These are phyloP conservation scores for Atractosteus spatula DNA, from an alignment of 2,113 vertebrate genomes.

Conservation along the genomic window DNA sequence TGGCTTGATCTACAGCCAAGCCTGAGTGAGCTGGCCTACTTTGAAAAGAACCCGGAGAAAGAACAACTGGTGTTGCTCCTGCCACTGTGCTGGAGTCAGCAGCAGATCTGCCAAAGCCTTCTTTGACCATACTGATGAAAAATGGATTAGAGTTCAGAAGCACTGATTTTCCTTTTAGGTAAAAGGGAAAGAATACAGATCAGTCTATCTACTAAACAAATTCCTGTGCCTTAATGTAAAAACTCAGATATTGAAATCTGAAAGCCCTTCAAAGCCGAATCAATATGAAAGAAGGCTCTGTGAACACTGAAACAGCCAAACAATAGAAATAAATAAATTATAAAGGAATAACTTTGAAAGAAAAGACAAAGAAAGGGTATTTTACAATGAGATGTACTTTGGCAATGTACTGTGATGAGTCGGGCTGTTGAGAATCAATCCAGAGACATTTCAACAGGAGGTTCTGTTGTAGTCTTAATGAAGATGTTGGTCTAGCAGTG, in stretches of 20 bases:
- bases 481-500: neutral
- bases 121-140: neutral
- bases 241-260: no score
- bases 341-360: neutral
- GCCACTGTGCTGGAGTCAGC: neutral
- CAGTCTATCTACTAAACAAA: no score
- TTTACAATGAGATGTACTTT: neutral
- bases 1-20: neutral
- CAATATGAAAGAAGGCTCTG: no score
- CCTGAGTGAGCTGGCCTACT: neutral
- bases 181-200: no score
- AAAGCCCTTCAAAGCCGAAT: no score
- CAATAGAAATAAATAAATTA: neutral
- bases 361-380: neutral
- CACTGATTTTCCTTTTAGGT: no score
- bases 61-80: neutral
- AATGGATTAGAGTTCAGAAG: slow-evolving; percentile 23
- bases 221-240: no score
- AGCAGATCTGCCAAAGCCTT: neutral
- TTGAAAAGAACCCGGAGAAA: neutral
- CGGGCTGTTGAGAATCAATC: neutral
- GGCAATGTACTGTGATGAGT: neutral
- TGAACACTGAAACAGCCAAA: no score
- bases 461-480: neutral
- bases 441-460: neutral